Conservation (phyloP, 2,797 vertebrate species). For the Passerculus sandwichensis region DNA sequence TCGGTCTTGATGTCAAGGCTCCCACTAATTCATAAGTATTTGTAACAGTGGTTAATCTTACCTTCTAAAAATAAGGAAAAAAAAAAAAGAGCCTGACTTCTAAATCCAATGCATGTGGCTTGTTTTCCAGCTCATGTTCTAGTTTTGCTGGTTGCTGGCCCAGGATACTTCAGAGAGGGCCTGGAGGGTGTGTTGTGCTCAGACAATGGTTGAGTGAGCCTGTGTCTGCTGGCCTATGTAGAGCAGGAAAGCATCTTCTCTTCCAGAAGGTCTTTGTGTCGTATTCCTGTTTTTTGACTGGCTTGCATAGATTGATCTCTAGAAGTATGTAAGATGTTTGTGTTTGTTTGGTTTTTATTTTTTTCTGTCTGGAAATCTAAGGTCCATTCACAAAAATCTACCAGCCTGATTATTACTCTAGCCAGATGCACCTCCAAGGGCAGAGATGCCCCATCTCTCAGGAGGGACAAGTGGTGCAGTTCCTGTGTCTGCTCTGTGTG, state of each 20-base stretch:
- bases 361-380: background rate
- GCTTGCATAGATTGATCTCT: background rate
- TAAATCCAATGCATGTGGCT: background rate
- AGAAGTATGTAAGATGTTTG: background rate
- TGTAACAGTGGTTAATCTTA: background rate
- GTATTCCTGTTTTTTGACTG: background rate
- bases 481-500: background rate
- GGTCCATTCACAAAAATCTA: background rate
- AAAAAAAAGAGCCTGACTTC: background rate
- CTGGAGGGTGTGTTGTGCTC: rapidly evolving
- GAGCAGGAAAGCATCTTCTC: background rate
- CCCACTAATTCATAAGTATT: background rate
- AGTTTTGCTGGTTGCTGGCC: background rate
- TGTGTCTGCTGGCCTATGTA: background rate
- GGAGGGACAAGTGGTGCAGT: background rate
- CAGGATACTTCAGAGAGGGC: background rate
- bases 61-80: background rate
- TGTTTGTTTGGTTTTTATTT: background rate
- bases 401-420: background rate
- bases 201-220: background rate
- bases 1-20: background rate
- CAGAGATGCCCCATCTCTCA: background rate
- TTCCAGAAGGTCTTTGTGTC: background rate
- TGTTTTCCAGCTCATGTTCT: background rate
- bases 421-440: background rate